Evolutionary conservation across 2,888 invertebrate species (phyloP), one percentile per base, ranked within the genome.

Genomic region (Pyrocoelia pectoralis): DNA sequence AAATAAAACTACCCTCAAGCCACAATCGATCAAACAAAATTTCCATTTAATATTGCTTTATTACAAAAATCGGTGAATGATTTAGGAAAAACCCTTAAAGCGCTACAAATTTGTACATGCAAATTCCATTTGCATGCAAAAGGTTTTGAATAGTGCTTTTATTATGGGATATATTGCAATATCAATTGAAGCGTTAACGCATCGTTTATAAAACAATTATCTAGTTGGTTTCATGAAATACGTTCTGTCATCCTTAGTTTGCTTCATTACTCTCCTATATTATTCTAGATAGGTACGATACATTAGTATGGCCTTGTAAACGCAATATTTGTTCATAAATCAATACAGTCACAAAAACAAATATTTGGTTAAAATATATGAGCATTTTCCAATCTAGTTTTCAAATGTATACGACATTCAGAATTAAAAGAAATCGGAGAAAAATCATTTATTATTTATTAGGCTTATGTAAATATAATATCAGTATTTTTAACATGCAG

Each of bases 121-220:
- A 52, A 56, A 61, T 51, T 56, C 56, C 61, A 61, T 61, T 61
- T 61, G 56, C 50, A 56, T 56, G 51, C 43, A 61, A 56, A 61
- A 12, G 24, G 48, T 50, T 61, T 55, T 28, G 40, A 50, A 55
- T 55, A 29, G 61, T 14, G 55, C 48, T 55, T 61, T 61, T 19
- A 50, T 61, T 52, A 61, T 55, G 50, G 55, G 54, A 50, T 61
- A n/a, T n/a, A 49, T 60, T 14, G 61, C 50, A 54, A 53, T 60
- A 33, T 48, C 38, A 51, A 41, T 18, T 19, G 29, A 17, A 40
- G 50, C 46, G 56, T 52, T 61, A 61, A 61, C 56, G 61, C 56
- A 61, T 61, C 48, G 51, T 56, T 61, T 61, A 56, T 61, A 56
- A 61, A 61, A 56, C 61, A 61, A 61, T 56, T 61, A 56, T 18